phyloP scores from a whole-genome alignment of 2,113 vertebrate genomes.

The human (Homo sapiens) region DNA sequence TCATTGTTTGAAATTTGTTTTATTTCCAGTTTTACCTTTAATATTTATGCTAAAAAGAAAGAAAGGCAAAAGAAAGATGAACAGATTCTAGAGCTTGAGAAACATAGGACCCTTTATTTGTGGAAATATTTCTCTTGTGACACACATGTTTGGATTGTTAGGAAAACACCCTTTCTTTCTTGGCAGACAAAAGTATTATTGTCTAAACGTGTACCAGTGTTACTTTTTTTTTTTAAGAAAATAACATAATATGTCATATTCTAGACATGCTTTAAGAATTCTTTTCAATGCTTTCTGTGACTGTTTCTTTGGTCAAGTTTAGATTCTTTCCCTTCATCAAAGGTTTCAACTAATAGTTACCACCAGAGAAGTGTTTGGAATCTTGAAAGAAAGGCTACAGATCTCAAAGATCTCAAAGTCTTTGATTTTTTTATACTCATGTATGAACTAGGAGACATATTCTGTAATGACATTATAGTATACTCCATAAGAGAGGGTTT shows the following conservation, averaged over 20 bases:
- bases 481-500: neutral
- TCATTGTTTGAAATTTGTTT: constrained; percentile 23
- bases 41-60: neutral
- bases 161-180: neutral
- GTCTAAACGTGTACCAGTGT: constrained; percentile 11
- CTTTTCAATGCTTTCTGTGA: constrained; percentile 36
- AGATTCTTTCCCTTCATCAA: constrained; percentile 55
- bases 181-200: constrained; percentile 46
- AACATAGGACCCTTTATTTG: neutral
- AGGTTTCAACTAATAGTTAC: constrained; percentile 49
- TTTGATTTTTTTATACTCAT: constrained; percentile 51
- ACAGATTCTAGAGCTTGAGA: neutral
- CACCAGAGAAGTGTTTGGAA: neutral
- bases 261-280: constrained; percentile 35
- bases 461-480: constrained; percentile 52
- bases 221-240: constrained; percentile 59
- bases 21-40: constrained; percentile 31
- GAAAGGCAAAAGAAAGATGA: neutral
- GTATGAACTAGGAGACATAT: neutral
- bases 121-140: constrained; percentile 7
- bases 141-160: neutral
- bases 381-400: constrained; percentile 53
- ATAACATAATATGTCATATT: neutral
- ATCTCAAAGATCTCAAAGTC: neutral
- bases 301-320: constrained; percentile 45